Percentiles rank a stretch among this genome's conserved stretches.
These are phyloP conservation scores for Coregonus ussuriensis DNA, from an alignment of 2,797 vertebrate genomes.

Conservation along the genomic window DNA sequence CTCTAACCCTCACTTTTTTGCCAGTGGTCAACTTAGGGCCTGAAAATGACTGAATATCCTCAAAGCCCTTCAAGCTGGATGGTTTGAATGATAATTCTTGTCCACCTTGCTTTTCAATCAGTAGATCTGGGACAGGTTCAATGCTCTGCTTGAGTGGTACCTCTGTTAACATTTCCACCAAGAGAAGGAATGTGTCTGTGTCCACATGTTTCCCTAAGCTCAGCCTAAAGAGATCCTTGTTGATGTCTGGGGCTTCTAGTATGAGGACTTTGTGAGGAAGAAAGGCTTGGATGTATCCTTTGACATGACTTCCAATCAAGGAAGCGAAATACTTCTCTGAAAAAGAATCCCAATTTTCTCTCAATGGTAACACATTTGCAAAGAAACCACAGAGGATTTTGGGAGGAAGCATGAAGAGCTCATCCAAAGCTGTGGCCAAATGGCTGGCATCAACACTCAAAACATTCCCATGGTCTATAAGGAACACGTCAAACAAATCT, in stretches of 20 bases:
- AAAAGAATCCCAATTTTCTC: constrained; percentile 71
- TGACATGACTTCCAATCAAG: constrained; percentile 77
- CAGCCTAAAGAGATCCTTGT: constrained; percentile 75
- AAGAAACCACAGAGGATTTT: constrained; percentile 86
- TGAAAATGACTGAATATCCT: constrained; percentile 73
- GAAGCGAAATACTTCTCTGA: constrained; percentile 82
- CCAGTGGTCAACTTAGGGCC: constrained; percentile 75
- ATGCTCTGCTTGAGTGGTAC: constrained; percentile 67
- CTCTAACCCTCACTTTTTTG: constrained; percentile 70
- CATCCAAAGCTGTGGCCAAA: constrained; percentile 77
- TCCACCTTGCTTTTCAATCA: constrained; percentile 67
- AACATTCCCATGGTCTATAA: constrained; percentile 84
- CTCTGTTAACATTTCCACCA: constrained; percentile 81
- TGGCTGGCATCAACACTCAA: constrained; percentile 68
- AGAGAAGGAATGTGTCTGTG: constrained; percentile 82
- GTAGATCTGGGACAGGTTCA: constrained; percentile 73
- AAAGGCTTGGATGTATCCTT: constrained; percentile 80
- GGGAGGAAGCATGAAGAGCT: constrained; percentile 85
- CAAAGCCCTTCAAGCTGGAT: constrained; percentile 63
- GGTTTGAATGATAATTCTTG: constrained; percentile 62
- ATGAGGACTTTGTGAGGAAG: constrained; percentile 81
- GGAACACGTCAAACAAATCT: constrained; percentile 75
- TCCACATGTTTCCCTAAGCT: constrained; percentile 83
- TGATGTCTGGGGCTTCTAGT: constrained; percentile 84
- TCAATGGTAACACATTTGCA: constrained; percentile 83